phyloP scores from a whole-genome alignment of 2,888 invertebrate species.

The Chymomyza amoena region DNA sequence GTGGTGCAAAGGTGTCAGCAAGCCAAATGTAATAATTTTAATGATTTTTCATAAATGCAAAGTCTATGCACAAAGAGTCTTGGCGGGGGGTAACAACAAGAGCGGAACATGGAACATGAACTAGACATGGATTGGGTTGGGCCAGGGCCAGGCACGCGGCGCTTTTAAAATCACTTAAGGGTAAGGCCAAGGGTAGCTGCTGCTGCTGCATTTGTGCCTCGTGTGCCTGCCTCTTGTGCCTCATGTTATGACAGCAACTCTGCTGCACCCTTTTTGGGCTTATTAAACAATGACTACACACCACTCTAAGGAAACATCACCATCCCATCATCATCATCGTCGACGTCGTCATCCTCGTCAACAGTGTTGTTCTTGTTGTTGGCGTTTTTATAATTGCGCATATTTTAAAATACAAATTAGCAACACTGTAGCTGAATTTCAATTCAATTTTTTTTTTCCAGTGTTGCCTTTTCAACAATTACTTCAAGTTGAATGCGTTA shows the following conservation, averaged over 20 bases:
- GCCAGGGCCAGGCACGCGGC: slow-evolving; percentile 24
- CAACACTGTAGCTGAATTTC: slow-evolving; percentile 73
- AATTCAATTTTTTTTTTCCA: slow-evolving; percentile 33
- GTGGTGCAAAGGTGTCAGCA: slow-evolving; percentile 59
- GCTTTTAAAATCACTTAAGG: slow-evolving; percentile 56
- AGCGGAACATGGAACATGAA: neutral
- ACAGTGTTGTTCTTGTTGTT: slow-evolving; percentile 17
- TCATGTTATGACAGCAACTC: slow-evolving; percentile 58
- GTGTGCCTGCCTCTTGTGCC: slow-evolving; percentile 27
- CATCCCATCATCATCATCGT: slow-evolving; percentile 23
- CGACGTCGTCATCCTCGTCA: slow-evolving; percentile 32
- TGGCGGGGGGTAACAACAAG: neutral
- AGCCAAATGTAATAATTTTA: slow-evolving; percentile 72
- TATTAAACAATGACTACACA: slow-evolving; percentile 63
- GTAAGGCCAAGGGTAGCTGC: slow-evolving; percentile 36
- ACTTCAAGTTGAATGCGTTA: slow-evolving; percentile 10
- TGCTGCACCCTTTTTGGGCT: slow-evolving; percentile 63
- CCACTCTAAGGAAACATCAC: slow-evolving; percentile 57
- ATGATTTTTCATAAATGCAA: slow-evolving; percentile 71
- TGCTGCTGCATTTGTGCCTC: slow-evolving; percentile 7
- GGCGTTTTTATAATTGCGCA: slow-evolving; percentile 65
- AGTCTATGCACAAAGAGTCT: slow-evolving; percentile 17
- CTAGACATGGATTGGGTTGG: neutral
- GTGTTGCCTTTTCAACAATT: neutral
- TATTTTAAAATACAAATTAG: slow-evolving; percentile 74